Conservation (phyloP, 2,888 invertebrate species). For the Polyommatus iphigenia region DNA sequence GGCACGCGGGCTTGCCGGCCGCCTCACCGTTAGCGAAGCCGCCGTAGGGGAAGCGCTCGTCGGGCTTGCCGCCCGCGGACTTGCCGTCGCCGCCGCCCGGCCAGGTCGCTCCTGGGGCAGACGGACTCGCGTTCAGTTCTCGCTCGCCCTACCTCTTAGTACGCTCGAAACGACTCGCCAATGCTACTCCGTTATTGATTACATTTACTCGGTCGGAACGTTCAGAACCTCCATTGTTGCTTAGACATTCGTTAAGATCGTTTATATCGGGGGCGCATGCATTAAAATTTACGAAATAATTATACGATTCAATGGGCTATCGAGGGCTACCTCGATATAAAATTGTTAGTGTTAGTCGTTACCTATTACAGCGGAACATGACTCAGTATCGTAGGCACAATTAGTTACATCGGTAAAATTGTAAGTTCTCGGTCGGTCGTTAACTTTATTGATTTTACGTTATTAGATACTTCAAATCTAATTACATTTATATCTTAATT, state of each 20-base stretch:
- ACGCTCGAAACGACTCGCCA: slow-evolving; percentile 35
- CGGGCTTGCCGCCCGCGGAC: slow-evolving; percentile 44
- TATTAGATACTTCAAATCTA: slow-evolving; percentile 48
- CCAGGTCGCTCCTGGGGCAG: slow-evolving; percentile 76
- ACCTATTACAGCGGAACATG: slow-evolving; percentile 54
- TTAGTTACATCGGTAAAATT: slow-evolving; percentile 56
- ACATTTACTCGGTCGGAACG: slow-evolving; percentile 31
- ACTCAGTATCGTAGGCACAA: slow-evolving; percentile 64
- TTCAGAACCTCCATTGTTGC: slow-evolving; percentile 50
- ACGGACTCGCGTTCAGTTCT: slow-evolving; percentile 70
- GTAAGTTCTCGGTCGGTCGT: slow-evolving; percentile 43
- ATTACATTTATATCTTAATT: slow-evolving; percentile 49
- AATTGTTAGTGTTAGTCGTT: slow-evolving; percentile 66
- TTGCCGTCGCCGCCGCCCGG: slow-evolving; percentile 56
- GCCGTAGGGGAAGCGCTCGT: slow-evolving; percentile 51
- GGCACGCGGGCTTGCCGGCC: slow-evolving; percentile 81
- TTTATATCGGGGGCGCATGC: slow-evolving; percentile 24
- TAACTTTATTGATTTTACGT: slow-evolving; percentile 51
- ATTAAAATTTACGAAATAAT: slow-evolving; percentile 35
- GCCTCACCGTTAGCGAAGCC: slow-evolving; percentile 62
- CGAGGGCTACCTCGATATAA: slow-evolving; percentile 61
- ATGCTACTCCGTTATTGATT: slow-evolving; percentile 33
- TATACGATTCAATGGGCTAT: slow-evolving; percentile 51
- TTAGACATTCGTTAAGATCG: slow-evolving; percentile 38
- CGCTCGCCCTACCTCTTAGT: slow-evolving; percentile 42